Conservation (phyloP, 1,140 invertebrate species). For the Trissolcus basalis region DNA sequence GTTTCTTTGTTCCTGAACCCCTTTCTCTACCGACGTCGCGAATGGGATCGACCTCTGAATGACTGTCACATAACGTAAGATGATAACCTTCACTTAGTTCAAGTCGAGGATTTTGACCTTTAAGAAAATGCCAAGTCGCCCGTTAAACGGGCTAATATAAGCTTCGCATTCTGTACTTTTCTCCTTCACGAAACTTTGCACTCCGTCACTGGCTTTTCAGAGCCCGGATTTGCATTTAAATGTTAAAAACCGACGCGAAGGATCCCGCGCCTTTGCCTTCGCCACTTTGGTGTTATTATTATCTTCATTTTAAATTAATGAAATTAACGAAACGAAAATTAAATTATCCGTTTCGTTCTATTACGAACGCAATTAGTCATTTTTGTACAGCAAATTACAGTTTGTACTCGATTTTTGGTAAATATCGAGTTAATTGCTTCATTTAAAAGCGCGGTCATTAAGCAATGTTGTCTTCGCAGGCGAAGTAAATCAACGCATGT, state of each 20-base stretch:
- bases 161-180: constrained; percentile 45
- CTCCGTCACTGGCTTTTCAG: constrained; percentile 20
- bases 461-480: constrained; percentile 16
- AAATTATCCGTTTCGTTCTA: constrained; percentile 35
- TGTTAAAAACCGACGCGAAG: constrained; percentile 24
- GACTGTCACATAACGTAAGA: constrained; percentile 52
- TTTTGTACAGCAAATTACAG: constrained; percentile 39
- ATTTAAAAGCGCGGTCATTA: constrained; percentile 53
- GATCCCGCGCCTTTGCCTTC: constrained; percentile 10
- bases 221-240: constrained; percentile 48
- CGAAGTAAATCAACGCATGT: constrained; percentile 47
- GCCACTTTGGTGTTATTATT: constrained; percentile 4
- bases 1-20: constrained; percentile 56
- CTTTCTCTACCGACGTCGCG: constrained; percentile 21
- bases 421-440: constrained; percentile 53
- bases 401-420: constrained; percentile 27
- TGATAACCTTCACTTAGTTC: constrained; percentile 56
- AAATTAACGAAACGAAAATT: constrained; percentile 32
- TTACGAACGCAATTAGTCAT: constrained; percentile 35
- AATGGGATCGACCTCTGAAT: constrained; percentile 39
- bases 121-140: constrained; percentile 71
- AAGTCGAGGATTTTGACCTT: constrained; percentile 69
- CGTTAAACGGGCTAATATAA: constrained; percentile 71
- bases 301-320: constrained; percentile 37
- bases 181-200: constrained; percentile 34